Evolutionary conservation across 1,140 invertebrate genomes (phyloP), one percentile per base, ranked within the genome.

Genomic region (Choristoneura fumiferana): DNA sequence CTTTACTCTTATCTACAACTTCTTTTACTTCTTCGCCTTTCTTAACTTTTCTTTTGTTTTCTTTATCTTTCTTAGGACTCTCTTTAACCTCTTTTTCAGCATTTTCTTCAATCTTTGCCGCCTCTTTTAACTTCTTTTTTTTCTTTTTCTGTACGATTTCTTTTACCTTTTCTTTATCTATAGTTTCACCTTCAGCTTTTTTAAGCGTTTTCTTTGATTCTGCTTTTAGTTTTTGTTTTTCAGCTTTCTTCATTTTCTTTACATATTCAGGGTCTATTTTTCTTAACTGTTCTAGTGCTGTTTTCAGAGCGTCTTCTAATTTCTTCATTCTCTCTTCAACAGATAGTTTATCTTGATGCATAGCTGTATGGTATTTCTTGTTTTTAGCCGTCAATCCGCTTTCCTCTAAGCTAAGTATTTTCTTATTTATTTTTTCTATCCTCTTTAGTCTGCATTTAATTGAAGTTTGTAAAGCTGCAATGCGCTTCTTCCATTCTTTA

Each of bases 321-420:
- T 76, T 78, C 12, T 71, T 62, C 12, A 75, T 55, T 45, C 74
- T 56, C 33, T 83, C 65, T 60, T 84, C 61, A 13, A 78, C 58
- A 0, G 73, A 22, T 4, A 78, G 34, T 62, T 80, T 85, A 22
- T 86, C 83, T 1, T 57, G 58, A 34, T 81, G 71, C 76, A 86
- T 80, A 0, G 79, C 77, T 39, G 79, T 84, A 36, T 84, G 83
- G 36, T 58, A 77, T 29, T 76, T 76, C 56, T 85, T 86, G 13
- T 81, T 88, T 43, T 67, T 73, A 0, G 70, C 38, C 15, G 60
- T 64, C 4, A 83, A 58, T 14, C 87, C 76, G 62, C 74, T 77
- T 60, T 75, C 40, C 72, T 87, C 70, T 62, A 86, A 57, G 4
- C 53, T 60, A 6, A 43, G 22, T 52, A 81, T 78, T 60, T 84